A percentile compares a stretch with the other conserved stretches of the same genome.
Evolutionary conservation across 2,113 vertebrate species (phyloP).

Genomic region (Alligator sinensis): DNA sequence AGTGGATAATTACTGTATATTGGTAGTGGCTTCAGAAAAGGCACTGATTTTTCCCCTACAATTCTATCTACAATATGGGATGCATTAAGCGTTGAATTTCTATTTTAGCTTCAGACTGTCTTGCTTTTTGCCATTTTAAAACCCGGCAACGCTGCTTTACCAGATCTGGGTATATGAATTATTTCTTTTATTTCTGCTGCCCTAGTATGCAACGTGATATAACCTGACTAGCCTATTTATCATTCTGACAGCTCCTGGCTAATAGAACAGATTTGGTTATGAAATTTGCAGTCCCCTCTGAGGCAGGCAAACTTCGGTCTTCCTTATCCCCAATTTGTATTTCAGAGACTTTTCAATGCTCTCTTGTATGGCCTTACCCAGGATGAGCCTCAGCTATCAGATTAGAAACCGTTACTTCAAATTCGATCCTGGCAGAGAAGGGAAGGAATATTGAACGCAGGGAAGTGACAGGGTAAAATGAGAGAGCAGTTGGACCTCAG

Average conservation of each 20-base stretch:
- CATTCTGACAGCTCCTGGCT: slow-evolving; percentile 66
- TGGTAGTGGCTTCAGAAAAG: not conserved
- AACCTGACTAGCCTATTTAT: slow-evolving; percentile 65
- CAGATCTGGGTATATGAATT: slow-evolving; percentile 56
- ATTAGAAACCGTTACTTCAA: not conserved
- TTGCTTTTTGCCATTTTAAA: slow-evolving; percentile 39
- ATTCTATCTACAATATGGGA: not conserved
- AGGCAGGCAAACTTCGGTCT: slow-evolving; percentile 24
- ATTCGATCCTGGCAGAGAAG: not conserved
- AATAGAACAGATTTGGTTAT: slow-evolving; percentile 64
- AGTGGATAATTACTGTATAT: not conserved
- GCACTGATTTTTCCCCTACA: not conserved
- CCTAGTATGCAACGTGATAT: slow-evolving; percentile 57
- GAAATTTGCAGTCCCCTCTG: slow-evolving; percentile 44
- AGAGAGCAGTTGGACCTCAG: not conserved
- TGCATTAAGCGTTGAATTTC: not conserved
- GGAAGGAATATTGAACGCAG: not conserved
- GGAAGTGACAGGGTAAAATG: not conserved
- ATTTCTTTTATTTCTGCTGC: slow-evolving; percentile 29
- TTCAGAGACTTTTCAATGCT: slow-evolving; percentile 1
- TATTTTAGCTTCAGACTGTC: slow-evolving; percentile 35
- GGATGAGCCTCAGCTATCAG: not conserved
- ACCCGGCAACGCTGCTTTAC: slow-evolving; percentile 49
- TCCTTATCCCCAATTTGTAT: slow-evolving; percentile 35
- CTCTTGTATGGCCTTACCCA: not conserved